These are phyloP conservation scores for Eledona agricola DNA, from an alignment of 2,888 invertebrate species.

Conservation along the genomic window DNA sequence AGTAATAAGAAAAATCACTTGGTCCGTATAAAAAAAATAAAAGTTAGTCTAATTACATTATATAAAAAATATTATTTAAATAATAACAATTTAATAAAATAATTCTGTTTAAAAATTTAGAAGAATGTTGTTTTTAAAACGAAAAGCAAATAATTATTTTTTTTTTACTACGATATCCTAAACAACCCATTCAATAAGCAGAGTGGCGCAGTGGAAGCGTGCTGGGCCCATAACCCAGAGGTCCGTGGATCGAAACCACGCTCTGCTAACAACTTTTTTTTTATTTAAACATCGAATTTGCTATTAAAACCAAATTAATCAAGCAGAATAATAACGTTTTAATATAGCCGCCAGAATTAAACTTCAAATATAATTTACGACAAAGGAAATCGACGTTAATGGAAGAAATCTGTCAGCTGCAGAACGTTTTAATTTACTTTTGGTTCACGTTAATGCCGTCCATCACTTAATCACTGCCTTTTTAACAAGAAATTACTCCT, in stretches of 20 bases:
- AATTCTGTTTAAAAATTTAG: too few relatives aligned
- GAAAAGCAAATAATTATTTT: background rate
- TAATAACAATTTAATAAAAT: too few relatives aligned
- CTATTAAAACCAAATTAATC: slow-evolving; percentile 22
- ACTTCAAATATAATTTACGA: slow-evolving; percentile 11
- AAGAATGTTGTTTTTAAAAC: slow-evolving; percentile 1
- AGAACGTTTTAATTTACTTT: slow-evolving; percentile 24
- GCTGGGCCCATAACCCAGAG: slow-evolving; percentile 89
- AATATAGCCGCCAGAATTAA: slow-evolving; percentile 14
- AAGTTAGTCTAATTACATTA: too few relatives aligned
- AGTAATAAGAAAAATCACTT: too few relatives aligned
- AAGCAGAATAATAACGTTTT: slow-evolving; percentile 18
- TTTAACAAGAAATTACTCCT: slow-evolving; percentile 6
- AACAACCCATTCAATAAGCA: slow-evolving; percentile 65
- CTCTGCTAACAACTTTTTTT: slow-evolving; percentile 68
- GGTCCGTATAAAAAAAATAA: too few relatives aligned
- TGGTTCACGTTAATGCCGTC: slow-evolving; percentile 18
- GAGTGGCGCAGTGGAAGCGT: slow-evolving; percentile 84
- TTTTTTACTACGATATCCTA: too few relatives aligned
- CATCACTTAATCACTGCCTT: slow-evolving; percentile 21
- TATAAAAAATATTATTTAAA: too few relatives aligned
- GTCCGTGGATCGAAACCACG: slow-evolving; percentile 92
- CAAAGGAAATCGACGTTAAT: slow-evolving; percentile 15
- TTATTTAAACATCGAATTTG: background rate
- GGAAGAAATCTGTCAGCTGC: slow-evolving; percentile 24